These are phyloP conservation scores for Aplysina aerophoba DNA, from an alignment of 37 sponge, comb jelly and placozoan genomes.

Conservation along the genomic window DNA sequence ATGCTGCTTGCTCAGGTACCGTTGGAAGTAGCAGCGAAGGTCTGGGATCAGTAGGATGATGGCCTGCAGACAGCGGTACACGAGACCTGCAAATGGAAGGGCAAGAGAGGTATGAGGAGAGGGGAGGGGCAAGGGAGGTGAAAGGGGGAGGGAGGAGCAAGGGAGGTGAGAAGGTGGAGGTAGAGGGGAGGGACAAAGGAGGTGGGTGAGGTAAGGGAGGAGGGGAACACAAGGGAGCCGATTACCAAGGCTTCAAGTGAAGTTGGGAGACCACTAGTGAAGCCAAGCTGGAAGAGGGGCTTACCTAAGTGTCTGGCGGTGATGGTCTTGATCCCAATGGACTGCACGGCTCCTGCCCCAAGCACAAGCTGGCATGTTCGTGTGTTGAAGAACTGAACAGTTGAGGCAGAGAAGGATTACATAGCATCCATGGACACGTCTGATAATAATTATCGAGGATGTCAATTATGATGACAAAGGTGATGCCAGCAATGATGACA, in stretches of 20 bases:
- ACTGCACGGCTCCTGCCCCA: constrained; percentile 89
- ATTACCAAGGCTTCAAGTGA: no score
- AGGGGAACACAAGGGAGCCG: no score
- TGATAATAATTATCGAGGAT: background rate
- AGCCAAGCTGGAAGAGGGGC: background rate
- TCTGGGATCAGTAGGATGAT: constrained; percentile 72
- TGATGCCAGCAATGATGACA: no score
- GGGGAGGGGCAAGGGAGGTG: no score
- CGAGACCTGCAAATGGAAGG: constrained; percentile 53
- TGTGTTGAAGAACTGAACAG: constrained; percentile 87
- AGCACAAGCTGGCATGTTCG: constrained; percentile 89
- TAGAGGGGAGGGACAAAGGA: background rate
- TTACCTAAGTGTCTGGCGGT: constrained; percentile 93
- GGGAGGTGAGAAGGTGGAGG: no score
- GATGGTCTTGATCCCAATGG: constrained; percentile 93
- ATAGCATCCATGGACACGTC: background rate
- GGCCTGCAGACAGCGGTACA: constrained; percentile 80
- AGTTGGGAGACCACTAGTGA: no score
- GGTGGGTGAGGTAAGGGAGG: background rate
- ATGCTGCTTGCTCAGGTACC: constrained; percentile 62
- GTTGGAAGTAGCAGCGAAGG: constrained; percentile 68
- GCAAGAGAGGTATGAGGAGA: no score
- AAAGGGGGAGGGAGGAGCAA: no score
- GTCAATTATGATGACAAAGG: background rate
- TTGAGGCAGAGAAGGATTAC: background rate